Conservation (phyloP, 2,888 invertebrate genomes). For the Branchellion lobata region DNA sequence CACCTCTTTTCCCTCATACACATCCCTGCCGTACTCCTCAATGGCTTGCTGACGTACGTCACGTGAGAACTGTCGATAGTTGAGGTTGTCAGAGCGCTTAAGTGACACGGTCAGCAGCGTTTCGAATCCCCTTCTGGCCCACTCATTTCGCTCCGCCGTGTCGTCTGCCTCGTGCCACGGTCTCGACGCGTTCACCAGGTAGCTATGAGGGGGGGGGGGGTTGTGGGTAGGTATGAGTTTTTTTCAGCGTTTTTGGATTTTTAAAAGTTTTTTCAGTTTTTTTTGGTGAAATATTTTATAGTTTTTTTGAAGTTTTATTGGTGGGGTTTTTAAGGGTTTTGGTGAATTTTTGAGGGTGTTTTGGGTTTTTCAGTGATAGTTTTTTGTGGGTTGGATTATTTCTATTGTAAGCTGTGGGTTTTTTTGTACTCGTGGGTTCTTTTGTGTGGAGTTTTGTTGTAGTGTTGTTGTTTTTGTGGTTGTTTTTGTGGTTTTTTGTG, state of each 20-base stretch:
- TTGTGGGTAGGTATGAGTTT: too few relatives aligned
- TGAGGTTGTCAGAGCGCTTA: slow-evolving; percentile 59
- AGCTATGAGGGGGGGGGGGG: background rate
- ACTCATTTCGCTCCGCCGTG: slow-evolving; percentile 76
- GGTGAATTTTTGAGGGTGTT: too few relatives aligned
- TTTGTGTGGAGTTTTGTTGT: too few relatives aligned
- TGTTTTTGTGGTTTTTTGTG: too few relatives aligned
- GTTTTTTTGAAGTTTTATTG: background rate
- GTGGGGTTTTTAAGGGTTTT: background rate
- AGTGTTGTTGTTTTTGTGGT: too few relatives aligned
- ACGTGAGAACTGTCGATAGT: slow-evolving; percentile 57
- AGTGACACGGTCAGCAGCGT: slow-evolving; percentile 60
- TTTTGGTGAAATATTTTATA: background rate
- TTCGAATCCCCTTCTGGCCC: slow-evolving; percentile 62
- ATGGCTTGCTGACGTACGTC: slow-evolving; percentile 58
- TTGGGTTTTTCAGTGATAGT: too few relatives aligned
- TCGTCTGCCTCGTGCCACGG: slow-evolving; percentile 85
- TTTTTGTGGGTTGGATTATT: too few relatives aligned
- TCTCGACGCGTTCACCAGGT: slow-evolving; percentile 58
- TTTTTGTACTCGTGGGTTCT: too few relatives aligned
- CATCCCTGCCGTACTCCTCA: slow-evolving; percentile 56
- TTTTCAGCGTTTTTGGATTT: too few relatives aligned
- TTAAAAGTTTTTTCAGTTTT: background rate
- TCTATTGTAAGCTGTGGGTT: too few relatives aligned
- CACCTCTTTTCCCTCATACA: slow-evolving; percentile 60